These are phyloP conservation scores for Rhynchophorus ferrugineus DNA, from an alignment of 1,140 invertebrate species.

Conservation along the genomic window DNA sequence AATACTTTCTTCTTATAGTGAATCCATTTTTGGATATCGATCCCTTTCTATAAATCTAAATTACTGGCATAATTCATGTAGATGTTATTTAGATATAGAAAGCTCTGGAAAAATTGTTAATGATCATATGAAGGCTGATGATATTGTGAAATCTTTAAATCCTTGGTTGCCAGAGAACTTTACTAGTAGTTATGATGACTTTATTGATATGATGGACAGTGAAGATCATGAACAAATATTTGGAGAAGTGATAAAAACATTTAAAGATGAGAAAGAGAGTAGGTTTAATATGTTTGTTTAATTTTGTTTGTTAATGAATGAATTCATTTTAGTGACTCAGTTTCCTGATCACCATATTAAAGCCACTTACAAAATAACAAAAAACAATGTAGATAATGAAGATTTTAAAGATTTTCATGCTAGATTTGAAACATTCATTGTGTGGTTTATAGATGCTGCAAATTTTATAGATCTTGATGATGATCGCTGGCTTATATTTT, in stretches of 20 bases:
- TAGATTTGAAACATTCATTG: constrained; percentile 81
- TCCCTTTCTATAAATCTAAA: constrained; percentile 72
- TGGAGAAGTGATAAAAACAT: constrained; percentile 24
- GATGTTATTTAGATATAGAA: constrained; percentile 61
- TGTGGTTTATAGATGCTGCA: constrained; percentile 94
- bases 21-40: constrained; percentile 90
- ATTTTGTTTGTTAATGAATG: neutral
- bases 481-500: constrained; percentile 84
- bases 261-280: constrained; percentile 10
- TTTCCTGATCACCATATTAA: constrained; percentile 43
- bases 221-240: constrained; percentile 46
- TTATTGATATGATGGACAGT: constrained; percentile 56
- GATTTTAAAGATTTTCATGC: constrained; percentile 75
- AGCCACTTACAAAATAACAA: constrained; percentile 73
- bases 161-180: constrained; percentile 51
- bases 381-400: constrained; percentile 57
- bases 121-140: constrained; percentile 66
- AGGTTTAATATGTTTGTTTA: neutral
- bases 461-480: constrained; percentile 90
- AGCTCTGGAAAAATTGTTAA: constrained; percentile 55
- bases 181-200: constrained; percentile 61
- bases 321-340: constrained; percentile 15
- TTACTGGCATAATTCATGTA: constrained; percentile 73
- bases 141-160: constrained; percentile 62
- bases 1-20: constrained; percentile 42